These are phyloP conservation scores for Panurus biarmicus DNA, from an alignment of 2,113 vertebrate species.

Conservation along the genomic window DNA sequence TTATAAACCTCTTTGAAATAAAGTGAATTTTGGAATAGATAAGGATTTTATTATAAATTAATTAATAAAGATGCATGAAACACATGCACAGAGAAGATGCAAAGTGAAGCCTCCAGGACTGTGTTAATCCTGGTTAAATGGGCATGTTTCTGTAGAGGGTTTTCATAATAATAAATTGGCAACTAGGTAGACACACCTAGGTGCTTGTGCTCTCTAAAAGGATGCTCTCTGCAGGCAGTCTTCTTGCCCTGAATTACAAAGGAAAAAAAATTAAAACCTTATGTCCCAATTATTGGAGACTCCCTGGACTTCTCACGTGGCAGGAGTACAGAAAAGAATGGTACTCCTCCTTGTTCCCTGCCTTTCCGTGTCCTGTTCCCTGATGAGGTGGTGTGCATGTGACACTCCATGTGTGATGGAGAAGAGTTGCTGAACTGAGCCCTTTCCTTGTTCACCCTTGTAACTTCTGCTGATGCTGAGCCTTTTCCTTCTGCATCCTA, in stretches of 20 bases:
- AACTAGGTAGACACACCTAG: not conserved
- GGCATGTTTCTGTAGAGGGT: not conserved
- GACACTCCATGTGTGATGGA: not conserved
- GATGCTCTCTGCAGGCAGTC: not conserved
- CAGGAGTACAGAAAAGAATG: not conserved
- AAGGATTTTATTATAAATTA: not conserved
- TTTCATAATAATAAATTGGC: not conserved
- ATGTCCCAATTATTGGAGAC: rapidly evolving
- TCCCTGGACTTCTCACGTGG: not conserved
- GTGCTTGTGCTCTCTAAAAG: not conserved
- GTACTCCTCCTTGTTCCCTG: not conserved
- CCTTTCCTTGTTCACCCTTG: not conserved
- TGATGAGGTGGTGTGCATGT: not conserved
- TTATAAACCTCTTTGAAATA: not conserved
- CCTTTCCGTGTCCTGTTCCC: not conserved
- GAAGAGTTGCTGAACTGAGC: not conserved
- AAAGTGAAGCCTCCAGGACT: not conserved
- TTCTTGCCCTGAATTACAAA: not conserved
- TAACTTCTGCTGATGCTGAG: not conserved
- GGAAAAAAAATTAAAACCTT: not conserved
- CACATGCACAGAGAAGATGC: not conserved
- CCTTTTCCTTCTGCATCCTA: not conserved
- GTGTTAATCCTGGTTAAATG: not conserved
- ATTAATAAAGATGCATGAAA: not conserved
- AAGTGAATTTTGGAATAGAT: not conserved